Evolutionary conservation across 2,113 vertebrate genomes (phyloP).

Genomic region (Gymnocephalus cernua): DNA sequence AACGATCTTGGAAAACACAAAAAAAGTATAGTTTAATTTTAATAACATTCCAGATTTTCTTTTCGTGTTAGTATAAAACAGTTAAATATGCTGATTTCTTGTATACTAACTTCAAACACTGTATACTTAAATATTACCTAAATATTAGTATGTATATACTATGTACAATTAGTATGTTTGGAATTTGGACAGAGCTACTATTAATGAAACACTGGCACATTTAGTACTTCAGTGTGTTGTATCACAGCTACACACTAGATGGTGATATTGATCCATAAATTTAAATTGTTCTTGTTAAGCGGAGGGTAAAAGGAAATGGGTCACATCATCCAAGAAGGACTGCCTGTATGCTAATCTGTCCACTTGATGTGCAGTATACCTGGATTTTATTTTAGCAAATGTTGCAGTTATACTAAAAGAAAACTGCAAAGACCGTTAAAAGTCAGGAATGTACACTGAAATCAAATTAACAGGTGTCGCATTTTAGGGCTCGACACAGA

Average conservation of each 20-base stretch:
- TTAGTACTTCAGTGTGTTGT: background rate
- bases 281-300: background rate
- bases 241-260: constrained; percentile 49
- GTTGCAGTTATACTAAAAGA: background rate
- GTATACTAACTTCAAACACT: background rate
- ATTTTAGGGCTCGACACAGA: constrained; percentile 70
- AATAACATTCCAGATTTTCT: no score
- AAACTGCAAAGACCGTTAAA: background rate
- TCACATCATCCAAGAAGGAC: background rate
- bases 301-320: fast-evolving
- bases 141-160: background rate
- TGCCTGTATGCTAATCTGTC: background rate
- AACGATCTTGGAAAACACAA: background rate
- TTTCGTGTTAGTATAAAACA: background rate
- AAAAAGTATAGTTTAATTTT: background rate
- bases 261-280: constrained; percentile 19
- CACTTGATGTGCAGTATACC: background rate
- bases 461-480: constrained; percentile 22
- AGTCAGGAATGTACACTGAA: background rate
- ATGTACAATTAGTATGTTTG: background rate
- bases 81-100: background rate
- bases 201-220: constrained; percentile 1
- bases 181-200: constrained; percentile 8
- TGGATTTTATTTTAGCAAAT: background rate
- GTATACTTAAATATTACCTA: background rate